Evolutionary conservation across 2,888 invertebrate genomes (phyloP).

Genomic region (Barypeithes pellucidus): DNA sequence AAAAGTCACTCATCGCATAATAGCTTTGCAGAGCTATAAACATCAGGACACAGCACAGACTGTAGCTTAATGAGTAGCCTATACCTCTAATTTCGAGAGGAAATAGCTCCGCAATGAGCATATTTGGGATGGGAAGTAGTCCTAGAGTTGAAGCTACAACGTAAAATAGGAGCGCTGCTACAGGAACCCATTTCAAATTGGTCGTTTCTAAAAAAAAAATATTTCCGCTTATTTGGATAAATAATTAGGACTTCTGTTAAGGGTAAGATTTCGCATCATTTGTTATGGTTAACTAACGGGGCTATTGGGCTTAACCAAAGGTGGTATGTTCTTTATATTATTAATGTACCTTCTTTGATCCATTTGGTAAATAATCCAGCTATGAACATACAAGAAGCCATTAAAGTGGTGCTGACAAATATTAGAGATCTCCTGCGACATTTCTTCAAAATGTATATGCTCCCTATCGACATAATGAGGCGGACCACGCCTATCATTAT

Average conservation of each 20-base stretch:
- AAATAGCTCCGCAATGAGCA: constrained; percentile 77
- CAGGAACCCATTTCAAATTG: constrained; percentile 70
- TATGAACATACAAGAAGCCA: constrained; percentile 73
- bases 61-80: constrained; percentile 74
- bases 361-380: constrained; percentile 73
- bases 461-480: constrained; percentile 74
- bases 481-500: constrained; percentile 74
- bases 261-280: too few relatives aligned
- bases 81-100: constrained; percentile 76
- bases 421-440: constrained; percentile 73
- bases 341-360: constrained; percentile 70
- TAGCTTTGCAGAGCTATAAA: constrained; percentile 75
- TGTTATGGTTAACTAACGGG: too few relatives aligned
- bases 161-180: constrained; percentile 73
- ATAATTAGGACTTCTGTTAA: too few relatives aligned
- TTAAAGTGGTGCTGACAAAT: constrained; percentile 72
- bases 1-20: constrained; percentile 63
- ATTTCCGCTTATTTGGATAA: too few relatives aligned
- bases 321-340: background rate
- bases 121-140: constrained; percentile 76
- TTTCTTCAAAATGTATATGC: constrained; percentile 73
- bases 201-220: constrained; percentile 60
- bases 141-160: constrained; percentile 74
- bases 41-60: constrained; percentile 74
- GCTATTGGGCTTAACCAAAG: too few relatives aligned